phyloP scores from a whole-genome alignment of 1,140 invertebrate genomes.

The Atta cephalotes region DNA sequence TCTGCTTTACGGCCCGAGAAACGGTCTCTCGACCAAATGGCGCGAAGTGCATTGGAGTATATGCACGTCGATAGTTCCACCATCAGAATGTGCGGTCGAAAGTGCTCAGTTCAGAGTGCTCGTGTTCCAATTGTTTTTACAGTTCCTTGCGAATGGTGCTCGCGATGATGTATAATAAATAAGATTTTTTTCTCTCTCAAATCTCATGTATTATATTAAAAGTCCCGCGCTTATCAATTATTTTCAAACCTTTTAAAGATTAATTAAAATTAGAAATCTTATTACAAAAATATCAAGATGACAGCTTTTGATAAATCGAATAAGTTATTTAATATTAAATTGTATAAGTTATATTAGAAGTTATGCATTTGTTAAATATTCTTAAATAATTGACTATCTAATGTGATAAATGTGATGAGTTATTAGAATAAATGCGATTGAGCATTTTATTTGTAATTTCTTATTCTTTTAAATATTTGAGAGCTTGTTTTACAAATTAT shows the following conservation, averaged over 20 bases:
- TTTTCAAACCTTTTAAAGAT: neutral
- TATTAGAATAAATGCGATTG: neutral
- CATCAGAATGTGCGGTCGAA: neutral
- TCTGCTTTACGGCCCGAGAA: conserved; percentile 30
- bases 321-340: neutral
- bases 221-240: neutral
- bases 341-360: neutral
- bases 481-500: neutral
- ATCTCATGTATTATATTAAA: neutral
- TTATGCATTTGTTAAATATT: neutral
- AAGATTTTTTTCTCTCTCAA: neutral
- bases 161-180: neutral
- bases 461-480: neutral
- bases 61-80: conserved; percentile 3
- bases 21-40: conserved; percentile 42
- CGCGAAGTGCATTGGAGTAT: conserved; percentile 31
- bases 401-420: neutral
- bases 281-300: neutral
- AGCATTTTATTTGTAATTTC: neutral
- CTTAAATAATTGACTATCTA: neutral
- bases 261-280: neutral
- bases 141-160: neutral
- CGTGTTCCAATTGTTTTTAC: conserved; percentile 1
- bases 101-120: conserved; percentile 8
- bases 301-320: neutral